Base-by-base conservation (phyloP, 1,140 invertebrate species). In the Lethrus apterus region DNA sequence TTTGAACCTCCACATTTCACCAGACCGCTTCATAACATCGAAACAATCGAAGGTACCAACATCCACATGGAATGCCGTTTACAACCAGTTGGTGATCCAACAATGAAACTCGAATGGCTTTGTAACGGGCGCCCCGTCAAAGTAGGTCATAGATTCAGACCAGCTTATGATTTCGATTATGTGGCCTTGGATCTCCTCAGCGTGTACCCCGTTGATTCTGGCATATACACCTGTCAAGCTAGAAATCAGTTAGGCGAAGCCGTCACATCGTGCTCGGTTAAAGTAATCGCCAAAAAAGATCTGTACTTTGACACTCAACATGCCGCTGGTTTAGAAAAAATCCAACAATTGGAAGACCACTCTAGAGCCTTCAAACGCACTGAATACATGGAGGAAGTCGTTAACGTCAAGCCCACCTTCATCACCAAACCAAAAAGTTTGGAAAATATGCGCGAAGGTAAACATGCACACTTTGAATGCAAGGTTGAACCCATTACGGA, bases 21-120 rank as follows among this genome's bases (percentile, higher is more conserved):
- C 10, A 77, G 89, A 60, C 77, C 88, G 1, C 64, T 95, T 50
- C 89, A 93, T 62, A 93, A 93, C 60, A 83, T 92, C 49, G 89
- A 93, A 65, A 92, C 89, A 0, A 72, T 92, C 43, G 93, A 97
- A 74, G 79, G 93, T 26, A 89, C 87, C 0, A 92, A 93, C 60
- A 86, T 95, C 21, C 92, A 95, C 65, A 74, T 97, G 60, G 93
- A 96, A 70, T 91, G 88, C 57, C 81, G 92, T 43, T 71, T 97
- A 21, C 86, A 91, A 62, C 96, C 95, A 3, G 84, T 96, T 41
- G 92, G 93, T 19, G 95, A 99, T 70, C 81, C 91, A 0, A 85
- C 82, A 4, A 95, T 99, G 91, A 84, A 78, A 64, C 87, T 99
- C 3, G 93, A 98, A 56, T 99, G 96, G 96, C 89, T 94, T 62